phyloP scores from a whole-genome alignment of 2,888 invertebrate species.

The Pilophorus perplexus region DNA sequence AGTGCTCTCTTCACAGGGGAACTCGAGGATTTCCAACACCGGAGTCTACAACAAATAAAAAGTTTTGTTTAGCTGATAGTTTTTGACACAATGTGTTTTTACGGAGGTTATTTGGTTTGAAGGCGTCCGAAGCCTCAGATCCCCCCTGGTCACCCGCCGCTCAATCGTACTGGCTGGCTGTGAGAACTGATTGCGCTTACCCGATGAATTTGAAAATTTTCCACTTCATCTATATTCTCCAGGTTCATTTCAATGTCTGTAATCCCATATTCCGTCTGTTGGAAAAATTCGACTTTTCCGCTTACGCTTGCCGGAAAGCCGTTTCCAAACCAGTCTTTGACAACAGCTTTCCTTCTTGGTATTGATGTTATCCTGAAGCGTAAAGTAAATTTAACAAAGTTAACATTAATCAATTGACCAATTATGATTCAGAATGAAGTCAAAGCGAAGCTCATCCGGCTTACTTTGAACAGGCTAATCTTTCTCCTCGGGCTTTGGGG shows the following conservation, averaged over 20 bases:
- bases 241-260: constrained; percentile 75
- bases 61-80: not conserved
- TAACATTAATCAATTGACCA: not conserved
- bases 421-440: too few species aligned
- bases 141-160: not conserved
- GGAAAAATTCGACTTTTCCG: constrained; percentile 77
- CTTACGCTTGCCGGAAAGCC: constrained; percentile 63
- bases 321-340: constrained; percentile 84
- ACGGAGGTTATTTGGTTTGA: too few species aligned
- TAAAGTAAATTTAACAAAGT: too few species aligned
- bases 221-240: constrained; percentile 66
- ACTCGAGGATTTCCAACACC: constrained; percentile 76
- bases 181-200: too few species aligned
- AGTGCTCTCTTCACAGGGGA: constrained; percentile 81
- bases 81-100: too few species aligned
- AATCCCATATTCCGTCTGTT: constrained; percentile 81
- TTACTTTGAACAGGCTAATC: constrained; percentile 84
- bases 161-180: not conserved
- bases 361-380: constrained; percentile 65
- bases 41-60: constrained; percentile 63
- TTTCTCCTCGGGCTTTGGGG: constrained; percentile 81
- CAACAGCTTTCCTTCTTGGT: constrained; percentile 77
- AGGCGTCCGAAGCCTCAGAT: not conserved
- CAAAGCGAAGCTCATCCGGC: too few species aligned
- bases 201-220: constrained; percentile 78